Evolutionary conservation across 2,113 vertebrate species (phyloP), one percentile per base, ranked within the genome.

Genomic region (Talpa occidentalis): DNA sequence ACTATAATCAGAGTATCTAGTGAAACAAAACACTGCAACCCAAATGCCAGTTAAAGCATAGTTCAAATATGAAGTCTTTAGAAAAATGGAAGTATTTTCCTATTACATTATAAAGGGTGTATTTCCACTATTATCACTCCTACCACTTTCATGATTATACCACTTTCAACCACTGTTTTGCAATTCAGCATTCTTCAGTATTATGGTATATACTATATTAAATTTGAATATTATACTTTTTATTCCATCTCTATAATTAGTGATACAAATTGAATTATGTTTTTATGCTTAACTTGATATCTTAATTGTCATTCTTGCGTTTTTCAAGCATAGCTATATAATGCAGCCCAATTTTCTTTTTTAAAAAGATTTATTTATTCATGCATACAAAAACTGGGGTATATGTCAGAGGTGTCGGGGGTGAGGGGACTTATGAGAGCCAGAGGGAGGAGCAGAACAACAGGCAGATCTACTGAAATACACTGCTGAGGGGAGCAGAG

Each of bases 41-140:
- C 10, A 73, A 40, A 0, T 56, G 14, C 42, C 42, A 89, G 10
- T 0, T 24, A 3, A 2, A 16, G 2, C 1, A 15, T 6, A 28
- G 0, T 30, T 72, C 6, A 14, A 12, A 37, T 35, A 35, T 49
- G 6, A 5, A 56, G 5, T 40, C 42, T 62, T 62, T 35, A 84
- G 32, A 67, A 47, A 86, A 24, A 10, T 35, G 70, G 6, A 64
- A 83, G 19, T 79, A 76, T n/a, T 88, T 35, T 37, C 26, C 8
- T 37, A 64, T 72, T 35, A 80, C 35, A 64, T 72, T 35, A 80
- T 56, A 77, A 87, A 47, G 8, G 2, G 1, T 26, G 4, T 42
- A 22, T 76, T n/a, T 56, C 30, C 16, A 62, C 4, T 12, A 56
- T 62, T 32, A 70, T 52, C 30, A 59, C 5, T 24, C 37, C 69